These are phyloP conservation scores for Camponotus vicinus DNA, from an alignment of 1,140 invertebrate genomes.

Conservation along the genomic window DNA sequence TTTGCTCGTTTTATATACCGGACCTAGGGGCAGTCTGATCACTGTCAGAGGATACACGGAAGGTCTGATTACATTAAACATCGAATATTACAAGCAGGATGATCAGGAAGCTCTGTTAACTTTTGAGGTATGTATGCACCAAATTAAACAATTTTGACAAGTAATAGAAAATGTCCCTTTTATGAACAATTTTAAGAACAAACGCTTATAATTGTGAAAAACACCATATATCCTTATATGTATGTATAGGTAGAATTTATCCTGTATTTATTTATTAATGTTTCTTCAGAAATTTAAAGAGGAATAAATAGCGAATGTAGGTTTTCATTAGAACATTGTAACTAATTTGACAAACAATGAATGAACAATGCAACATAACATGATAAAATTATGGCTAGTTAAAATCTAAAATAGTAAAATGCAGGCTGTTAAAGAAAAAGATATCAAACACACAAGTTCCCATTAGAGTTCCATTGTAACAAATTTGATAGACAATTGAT, in stretches of 20 bases:
- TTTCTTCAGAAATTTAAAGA: neutral
- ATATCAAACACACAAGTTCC: neutral
- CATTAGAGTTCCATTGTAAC: neutral
- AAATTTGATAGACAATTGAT: neutral
- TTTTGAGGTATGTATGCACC: constrained; percentile 89
- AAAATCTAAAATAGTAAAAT: no score
- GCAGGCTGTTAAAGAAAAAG: neutral
- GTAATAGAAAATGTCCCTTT: constrained; percentile 3
- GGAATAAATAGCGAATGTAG: constrained; percentile 12
- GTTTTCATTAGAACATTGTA: neutral
- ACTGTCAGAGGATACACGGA: constrained; percentile 90
- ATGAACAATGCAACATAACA: no score
- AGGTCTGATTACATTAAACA: constrained; percentile 92
- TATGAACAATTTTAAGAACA: neutral
- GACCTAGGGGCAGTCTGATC: constrained; percentile 90
- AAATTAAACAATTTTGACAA: neutral
- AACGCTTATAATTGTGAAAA: neutral
- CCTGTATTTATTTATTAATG: neutral
- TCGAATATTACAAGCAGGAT: constrained; percentile 93
- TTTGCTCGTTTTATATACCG: constrained; percentile 89
- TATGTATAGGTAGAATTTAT: neutral
- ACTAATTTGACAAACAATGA: neutral
- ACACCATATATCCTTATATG: no score
- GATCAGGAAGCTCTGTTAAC: constrained; percentile 90
- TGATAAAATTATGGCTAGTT: no score